Evolutionary conservation across 2,888 invertebrate species (phyloP).

Genomic region (Scaptomyza reducta): DNA sequence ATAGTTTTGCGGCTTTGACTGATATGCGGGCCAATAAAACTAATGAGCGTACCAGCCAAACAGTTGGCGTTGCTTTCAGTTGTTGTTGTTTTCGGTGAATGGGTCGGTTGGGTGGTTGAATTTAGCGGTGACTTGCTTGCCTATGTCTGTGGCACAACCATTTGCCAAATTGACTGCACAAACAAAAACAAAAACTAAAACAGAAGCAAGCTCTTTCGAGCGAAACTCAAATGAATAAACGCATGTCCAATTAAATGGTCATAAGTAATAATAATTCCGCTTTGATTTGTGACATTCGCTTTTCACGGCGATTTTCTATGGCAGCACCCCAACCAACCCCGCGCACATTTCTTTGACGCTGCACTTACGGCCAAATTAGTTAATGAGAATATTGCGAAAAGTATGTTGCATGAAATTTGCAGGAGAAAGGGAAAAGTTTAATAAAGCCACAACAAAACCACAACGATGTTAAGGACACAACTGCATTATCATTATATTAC

Average conservation of each 20-base stretch:
- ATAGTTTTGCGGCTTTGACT: constrained; percentile 82
- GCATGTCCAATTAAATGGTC: constrained; percentile 83
- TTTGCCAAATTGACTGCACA: constrained; percentile 81
- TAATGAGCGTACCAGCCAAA: constrained; percentile 82
- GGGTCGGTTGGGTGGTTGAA: constrained; percentile 21
- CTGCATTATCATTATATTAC: not conserved
- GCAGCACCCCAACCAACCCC: not conserved
- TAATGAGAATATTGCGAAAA: constrained; percentile 51
- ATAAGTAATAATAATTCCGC: constrained; percentile 84
- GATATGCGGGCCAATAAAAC: constrained; percentile 82
- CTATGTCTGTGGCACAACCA: constrained; percentile 46
- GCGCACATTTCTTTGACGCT: not conserved
- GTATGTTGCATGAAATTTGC: not conserved
- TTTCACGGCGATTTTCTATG: constrained; percentile 45
- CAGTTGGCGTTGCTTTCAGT: constrained; percentile 56
- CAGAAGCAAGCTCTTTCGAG: constrained; percentile 15
- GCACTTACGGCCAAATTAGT: constrained; percentile 60
- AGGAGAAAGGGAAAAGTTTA: not conserved
- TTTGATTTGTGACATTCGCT: constrained; percentile 82
- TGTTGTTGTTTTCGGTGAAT: constrained; percentile 19
- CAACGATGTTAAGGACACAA: not conserved
- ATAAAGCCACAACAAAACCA: not conserved
- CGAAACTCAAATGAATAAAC: constrained; percentile 81
- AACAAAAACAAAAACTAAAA: constrained; percentile 34
- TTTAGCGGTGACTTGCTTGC: constrained; percentile 15